Evolutionary conservation across 2,797 vertebrate species (phyloP), one percentile per base, ranked within the genome.

Genomic region (Rachycentron canadum): DNA sequence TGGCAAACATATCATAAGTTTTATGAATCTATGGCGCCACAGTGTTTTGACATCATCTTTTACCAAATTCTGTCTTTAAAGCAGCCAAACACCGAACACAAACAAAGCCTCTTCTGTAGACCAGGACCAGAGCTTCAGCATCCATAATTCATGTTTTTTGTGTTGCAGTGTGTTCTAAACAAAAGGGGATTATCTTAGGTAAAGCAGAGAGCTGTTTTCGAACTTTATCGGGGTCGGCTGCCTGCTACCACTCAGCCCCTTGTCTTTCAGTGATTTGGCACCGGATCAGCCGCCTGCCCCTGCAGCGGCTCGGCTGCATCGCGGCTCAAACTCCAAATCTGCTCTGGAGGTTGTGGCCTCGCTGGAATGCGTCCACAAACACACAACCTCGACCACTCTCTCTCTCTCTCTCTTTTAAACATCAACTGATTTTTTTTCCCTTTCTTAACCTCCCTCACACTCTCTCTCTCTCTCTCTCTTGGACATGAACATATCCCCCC

Each of bases 321-420:
- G 32, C 23, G 36, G 55, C 76, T 72, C 67, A 17, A 21, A 53
- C 80, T 83, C 72, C 69, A 81, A 68, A 60, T 93, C 86, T 82
- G 76, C 82, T 67, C 50, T 9, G 56, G 67, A 78, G 67, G 69
- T 88, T 88, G 81, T 45, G 82, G 80, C 79, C 82, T 77, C 5
- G 53, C 64, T 89, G 88, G 87, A 93, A 88, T 82, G 63, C 58
- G 36, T 85, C 88, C 88, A 85, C 90, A 79, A 84, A 84, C 72
- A 61, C 82, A 9, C 73, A 78, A 74, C 26, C 41, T 49, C 79
- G 0, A 19, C 70, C 21, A 1, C 80, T 26, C 66, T 45, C 43
- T 10, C 63, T 6, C 25, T 52, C 50, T 41, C 13, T 71, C 56
- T 7, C 12, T 12, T 3, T 41, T 13, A 0, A 30, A 23, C 52